Evolutionary conservation across 2,113 vertebrate genomes (phyloP).

Genomic region (Psophia crepitans): DNA sequence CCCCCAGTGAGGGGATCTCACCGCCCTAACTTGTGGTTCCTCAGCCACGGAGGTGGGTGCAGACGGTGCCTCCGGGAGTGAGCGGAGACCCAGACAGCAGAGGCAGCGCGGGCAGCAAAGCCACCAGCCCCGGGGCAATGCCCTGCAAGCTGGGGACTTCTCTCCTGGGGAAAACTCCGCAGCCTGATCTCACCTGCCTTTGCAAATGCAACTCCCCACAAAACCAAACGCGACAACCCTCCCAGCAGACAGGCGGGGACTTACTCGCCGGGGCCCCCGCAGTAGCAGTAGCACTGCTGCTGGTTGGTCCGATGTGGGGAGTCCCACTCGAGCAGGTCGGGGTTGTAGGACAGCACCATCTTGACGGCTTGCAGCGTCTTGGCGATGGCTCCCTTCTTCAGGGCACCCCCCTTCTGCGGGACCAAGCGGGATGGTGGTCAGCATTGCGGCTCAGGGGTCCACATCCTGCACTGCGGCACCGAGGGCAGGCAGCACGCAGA

Average conservation of each 20-base stretch:
- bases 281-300: constrained; percentile 96
- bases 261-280: constrained; percentile 93
- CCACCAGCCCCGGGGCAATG: fast-evolving
- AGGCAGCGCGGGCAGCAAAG: background rate
- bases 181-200: background rate
- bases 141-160: background rate
- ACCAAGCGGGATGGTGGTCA: background rate
- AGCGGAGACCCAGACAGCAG: fast-evolving
- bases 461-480: fast-evolving
- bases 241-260: background rate
- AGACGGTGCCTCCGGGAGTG: fast-evolving
- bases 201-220: background rate
- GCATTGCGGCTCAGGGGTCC: fast-evolving
- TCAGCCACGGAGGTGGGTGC: background rate
- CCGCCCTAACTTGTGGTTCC: background rate
- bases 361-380: constrained; percentile 90
- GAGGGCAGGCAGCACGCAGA: fast-evolving
- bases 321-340: constrained; percentile 90
- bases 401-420: constrained; percentile 90
- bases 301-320: constrained; percentile 91
- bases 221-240: fast-evolving
- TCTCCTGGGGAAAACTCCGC: background rate
- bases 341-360: constrained; percentile 88
- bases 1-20: background rate
- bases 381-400: constrained; percentile 91